A percentile compares a stretch with the other conserved stretches of the same genome.
phyloP scores from a whole-genome alignment of 37 sponge, comb jelly and placozoan genomes.

The Axinella damicornis region DNA sequence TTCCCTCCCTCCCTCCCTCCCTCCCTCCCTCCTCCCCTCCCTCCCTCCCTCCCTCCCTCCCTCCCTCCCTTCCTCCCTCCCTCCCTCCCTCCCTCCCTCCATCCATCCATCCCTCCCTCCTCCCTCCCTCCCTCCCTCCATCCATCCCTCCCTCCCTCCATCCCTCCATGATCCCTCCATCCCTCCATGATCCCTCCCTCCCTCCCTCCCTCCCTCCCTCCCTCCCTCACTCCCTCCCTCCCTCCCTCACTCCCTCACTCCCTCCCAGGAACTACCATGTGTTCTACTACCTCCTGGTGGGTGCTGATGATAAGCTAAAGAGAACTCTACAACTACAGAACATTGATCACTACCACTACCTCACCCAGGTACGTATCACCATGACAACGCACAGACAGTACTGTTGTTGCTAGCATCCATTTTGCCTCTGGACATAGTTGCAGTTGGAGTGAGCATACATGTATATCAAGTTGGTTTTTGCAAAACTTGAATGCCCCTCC shows the following conservation, averaged over 20 bases:
- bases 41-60: conserved; percentile 19
- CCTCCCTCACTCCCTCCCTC: neutral
- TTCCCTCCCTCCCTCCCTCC: neutral
- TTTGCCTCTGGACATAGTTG: too few relatives aligned
- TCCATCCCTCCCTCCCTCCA: neutral
- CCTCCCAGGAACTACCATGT: conserved; percentile 92
- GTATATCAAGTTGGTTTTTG: neutral
- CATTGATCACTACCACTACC: conserved; percentile 65
- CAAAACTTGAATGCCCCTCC: too few relatives aligned
- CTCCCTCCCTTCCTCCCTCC: neutral
- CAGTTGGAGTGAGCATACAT: neutral
- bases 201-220: neutral
- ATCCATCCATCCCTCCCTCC: neutral
- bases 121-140: neutral
- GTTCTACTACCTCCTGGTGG: conserved; percentile 95
- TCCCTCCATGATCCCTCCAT: neutral
- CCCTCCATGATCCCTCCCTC: neutral
- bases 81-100: neutral
- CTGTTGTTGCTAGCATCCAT: too few relatives aligned
- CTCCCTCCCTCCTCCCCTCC: neutral
- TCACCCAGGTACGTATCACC: conserved; percentile 18
- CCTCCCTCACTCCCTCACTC: conserved; percentile 18
- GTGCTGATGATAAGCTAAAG: conserved; percentile 70
- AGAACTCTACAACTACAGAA: conserved; percentile 54
- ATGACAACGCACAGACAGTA: too few relatives aligned